Conservation (phyloP, 1,140 invertebrate species). For the Hylyphantes graminicola region DNA sequence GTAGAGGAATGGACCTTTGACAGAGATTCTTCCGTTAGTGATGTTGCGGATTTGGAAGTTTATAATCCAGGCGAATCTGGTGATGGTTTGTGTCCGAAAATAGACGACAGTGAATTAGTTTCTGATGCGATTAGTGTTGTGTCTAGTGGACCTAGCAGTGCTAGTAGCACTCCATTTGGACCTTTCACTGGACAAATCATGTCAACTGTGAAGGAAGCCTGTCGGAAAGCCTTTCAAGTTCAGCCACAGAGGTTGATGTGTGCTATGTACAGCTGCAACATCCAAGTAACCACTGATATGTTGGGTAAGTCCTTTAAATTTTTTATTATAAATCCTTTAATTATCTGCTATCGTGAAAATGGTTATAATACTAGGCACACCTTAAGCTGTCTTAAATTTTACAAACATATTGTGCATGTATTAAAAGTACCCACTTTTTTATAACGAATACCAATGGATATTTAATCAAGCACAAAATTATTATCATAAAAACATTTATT, state of each 20-base stretch:
- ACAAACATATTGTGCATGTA: too few relatives aligned
- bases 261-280: conserved; percentile 96
- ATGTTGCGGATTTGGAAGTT: conserved; percentile 63
- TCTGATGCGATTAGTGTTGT: conserved; percentile 28
- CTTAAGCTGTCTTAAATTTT: too few relatives aligned
- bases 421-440: too few relatives aligned
- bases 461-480: too few relatives aligned
- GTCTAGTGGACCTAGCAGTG: conserved; percentile 25
- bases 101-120: not conserved
- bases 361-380: too few relatives aligned
- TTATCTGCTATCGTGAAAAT: not conserved
- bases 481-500: too few relatives aligned
- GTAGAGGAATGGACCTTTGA: conserved; percentile 80
- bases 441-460: too few relatives aligned
- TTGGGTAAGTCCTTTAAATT: conserved; percentile 78
- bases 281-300: conserved; percentile 91
- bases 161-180: conserved; percentile 65
- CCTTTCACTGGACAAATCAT: conserved; percentile 88
- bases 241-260: conserved; percentile 92
- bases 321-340: not conserved
- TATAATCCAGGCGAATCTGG: not conserved
- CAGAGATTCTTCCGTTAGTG: conserved; percentile 5
- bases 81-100: not conserved
- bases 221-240: conserved; percentile 86
- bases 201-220: conserved; percentile 89